Base-by-base conservation (phyloP, 2,888 invertebrate species). In the Cyclophora punctaria region DNA sequence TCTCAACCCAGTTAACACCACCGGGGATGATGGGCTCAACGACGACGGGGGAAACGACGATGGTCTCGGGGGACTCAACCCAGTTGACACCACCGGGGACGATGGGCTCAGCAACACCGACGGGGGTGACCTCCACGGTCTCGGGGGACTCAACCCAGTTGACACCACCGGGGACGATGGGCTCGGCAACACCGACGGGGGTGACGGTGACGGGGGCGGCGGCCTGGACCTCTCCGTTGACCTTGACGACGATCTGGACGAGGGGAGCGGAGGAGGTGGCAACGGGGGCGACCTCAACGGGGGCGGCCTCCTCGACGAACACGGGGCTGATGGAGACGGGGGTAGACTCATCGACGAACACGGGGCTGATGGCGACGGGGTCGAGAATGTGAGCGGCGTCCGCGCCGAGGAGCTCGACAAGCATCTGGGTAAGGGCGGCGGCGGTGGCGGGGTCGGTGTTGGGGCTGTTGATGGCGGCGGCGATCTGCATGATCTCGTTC, bases 161-260 rank as follows among this genome's bases (percentile, higher is more conserved):
- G 34, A 53, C 48, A 43, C 47, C 47, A 34, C 47, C 48, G 40
- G 49, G 48, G 44, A 35, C 6, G 46, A 46, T 20, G 35, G 50
- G 46, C 53, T 57, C 55, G 20, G 55, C 56, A 34, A 47, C 50
- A 43, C 46, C 6, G 7, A 57, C 56, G 37, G 55, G 56, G 48
- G 49, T 41, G 48, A 44, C 50, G 55, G 48, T 44, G 48, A 45
- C 46, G 46, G 46, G 46, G 44, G 42, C 43, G 44, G 44, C 56
- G 40, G 58, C 51, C 34, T 49, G 44, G 47, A 48, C 48, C 49
- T 54, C 47, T 35, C 56, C 59, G 55, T 63, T 61, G 51, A 73
- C 61, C 60, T 70, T 71, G 53, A 71, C 46, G 59, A 71, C 66
- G 58, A 71, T 68, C 62, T 71, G 70, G 33, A 69, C 67, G 7